Percentiles rank a stretch among this genome's conserved stretches.
phyloP scores from a whole-genome alignment of 2,888 invertebrate genomes.

The Xiphydria camelus region DNA sequence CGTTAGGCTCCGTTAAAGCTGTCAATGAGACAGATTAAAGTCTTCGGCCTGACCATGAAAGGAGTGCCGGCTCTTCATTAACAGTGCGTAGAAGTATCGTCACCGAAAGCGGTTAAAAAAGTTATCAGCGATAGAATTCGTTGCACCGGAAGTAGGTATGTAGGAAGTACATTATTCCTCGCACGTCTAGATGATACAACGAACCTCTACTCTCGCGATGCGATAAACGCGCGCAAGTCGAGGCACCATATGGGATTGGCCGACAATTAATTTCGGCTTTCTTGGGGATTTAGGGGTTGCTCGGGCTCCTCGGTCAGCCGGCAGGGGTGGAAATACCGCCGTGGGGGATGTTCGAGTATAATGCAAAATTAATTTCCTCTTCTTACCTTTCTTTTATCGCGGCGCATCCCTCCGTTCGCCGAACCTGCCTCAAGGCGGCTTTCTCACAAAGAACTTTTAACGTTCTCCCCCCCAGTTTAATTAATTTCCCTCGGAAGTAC shows the following conservation, averaged over 20 bases:
- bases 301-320: conserved; percentile 11
- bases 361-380: conserved; percentile 37
- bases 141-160: too few species aligned
- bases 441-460: conserved; percentile 26
- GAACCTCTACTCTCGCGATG: not conserved
- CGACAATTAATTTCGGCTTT: conserved; percentile 34
- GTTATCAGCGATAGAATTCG: too few species aligned
- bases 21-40: too few species aligned
- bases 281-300: conserved; percentile 23
- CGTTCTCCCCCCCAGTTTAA: conserved; percentile 27
- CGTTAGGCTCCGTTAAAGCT: too few species aligned
- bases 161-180: not conserved
- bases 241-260: conserved; percentile 20
- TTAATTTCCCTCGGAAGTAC: conserved; percentile 31
- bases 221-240: conserved; percentile 3
- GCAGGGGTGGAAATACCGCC: conserved; percentile 22
- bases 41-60: too few species aligned
- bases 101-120: too few species aligned
- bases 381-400: conserved; percentile 34
- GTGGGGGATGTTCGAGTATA: conserved; percentile 31
- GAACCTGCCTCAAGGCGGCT: not conserved
- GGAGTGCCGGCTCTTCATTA: too few species aligned
- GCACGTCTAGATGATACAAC: too few species aligned
- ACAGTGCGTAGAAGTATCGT: too few species aligned
- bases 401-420: conserved; percentile 20